Evolutionary conservation across 2,888 invertebrate species (phyloP), one percentile per base, ranked within the genome.

Genomic region (Netelia inedita): DNA sequence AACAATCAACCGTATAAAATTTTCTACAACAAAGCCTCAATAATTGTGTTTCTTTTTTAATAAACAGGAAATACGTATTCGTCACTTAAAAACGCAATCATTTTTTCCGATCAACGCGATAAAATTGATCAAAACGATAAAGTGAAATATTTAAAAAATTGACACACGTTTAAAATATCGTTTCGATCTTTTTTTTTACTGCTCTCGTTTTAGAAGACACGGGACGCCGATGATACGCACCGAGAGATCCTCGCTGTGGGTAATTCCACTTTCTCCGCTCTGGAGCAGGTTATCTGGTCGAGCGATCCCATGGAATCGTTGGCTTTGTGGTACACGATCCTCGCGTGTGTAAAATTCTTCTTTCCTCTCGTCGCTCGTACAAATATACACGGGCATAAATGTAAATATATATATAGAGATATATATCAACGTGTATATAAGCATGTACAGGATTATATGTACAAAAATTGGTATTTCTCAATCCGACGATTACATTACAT

Each of bases 181-280:
- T 8, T 3, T 3, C 2, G n/a, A 53, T 14, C 11, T 79, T 83
- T 79, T 23, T 59, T 28, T 28, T 23, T 75, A 79, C 61, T 57
- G 79, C 71, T 76, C 74, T 69, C 59, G 53, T 72, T 79, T 79
- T 66, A 41, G 79, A 83, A 74, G 43, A 72, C 71, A 59, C 53
- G n/a, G 57, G 16, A 46, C 53, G 72, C 59, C 74, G 83, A 74
- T 79, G 79, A 66, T n/a, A 79, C 83, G 83, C 79, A 57, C 59
- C 43, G 41, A 65, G 43, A 65, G 73, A 11, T 68, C 57, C 57
- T 50, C 53, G 21, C 71, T 28, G 53, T 66, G 41, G 71, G 75
- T 79, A 79, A 83, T 79, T 79, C 79, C 71, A 83, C 83, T 83
- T 83, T 83, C 83, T 83, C 83, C 79, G 5, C 35, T 28, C 79